Base-by-base conservation (phyloP, 2,797 vertebrate species). In the Lacerta agilis region DNA sequence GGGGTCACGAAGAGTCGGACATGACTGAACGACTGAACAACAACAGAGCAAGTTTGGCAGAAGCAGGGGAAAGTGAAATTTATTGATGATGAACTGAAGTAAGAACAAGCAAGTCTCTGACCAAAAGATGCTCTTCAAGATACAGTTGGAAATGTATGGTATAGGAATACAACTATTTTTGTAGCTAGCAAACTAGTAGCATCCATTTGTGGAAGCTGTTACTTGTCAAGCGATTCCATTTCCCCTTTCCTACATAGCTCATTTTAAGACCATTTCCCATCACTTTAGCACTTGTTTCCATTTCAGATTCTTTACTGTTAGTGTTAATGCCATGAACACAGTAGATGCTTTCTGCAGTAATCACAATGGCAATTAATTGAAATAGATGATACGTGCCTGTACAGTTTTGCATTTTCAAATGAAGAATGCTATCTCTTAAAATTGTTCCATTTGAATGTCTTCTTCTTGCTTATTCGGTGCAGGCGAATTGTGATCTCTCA, bases 311-410 rank as follows among this genome's bases (percentile, higher is more conserved):
- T 79, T 86, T 79, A 73, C 84, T 0, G 45, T 58, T 71, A 43
- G 15, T 33, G n/a, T 18, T 33, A 3, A 72, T 64, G 15, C 5
- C 23, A 43, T 9, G 61, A 79, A 75, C 18, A n/a, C 36, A 75
- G 11, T 29, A 49, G 41, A 82, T 17, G 64, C 25, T 87, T 88
- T 23, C 41, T 66, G 23, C 85, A 86, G 9, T 61, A 8, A 41
- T 86, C 91, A 64, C 23, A 75, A 89, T 55, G 76, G 77, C 36
- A 87, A 13, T 66, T 4, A 76, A 4, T 69, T 69, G 20, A 90
- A 23, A 25, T 90, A 29, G 58, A 90, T 69, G 8, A 79, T 20
- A 25, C 91, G 71, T 58, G 79, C 5, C 18, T 38, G 0, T 79
- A 88, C 5, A 86, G 3, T 66, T 90, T 66, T 75, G 78, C 79